A percentile compares a stretch with the other conserved stretches of the same genome.
phyloP scores from a whole-genome alignment of 1,140 invertebrate genomes.

The Nebria ingens region DNA sequence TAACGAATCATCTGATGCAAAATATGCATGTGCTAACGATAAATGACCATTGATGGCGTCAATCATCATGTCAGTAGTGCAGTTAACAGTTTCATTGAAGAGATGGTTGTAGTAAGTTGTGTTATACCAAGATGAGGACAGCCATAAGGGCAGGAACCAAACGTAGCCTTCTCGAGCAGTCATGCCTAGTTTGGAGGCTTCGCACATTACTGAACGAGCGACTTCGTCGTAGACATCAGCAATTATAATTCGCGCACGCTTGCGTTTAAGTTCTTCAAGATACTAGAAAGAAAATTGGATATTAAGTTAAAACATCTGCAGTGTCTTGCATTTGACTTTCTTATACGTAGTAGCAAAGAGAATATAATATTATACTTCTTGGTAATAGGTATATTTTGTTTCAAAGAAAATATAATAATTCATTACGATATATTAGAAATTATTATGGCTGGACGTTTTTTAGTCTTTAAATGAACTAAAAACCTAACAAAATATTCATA shows the following conservation, averaged over 20 bases:
- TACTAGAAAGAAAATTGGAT: conserved; percentile 42
- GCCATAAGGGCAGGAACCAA: conserved; percentile 75
- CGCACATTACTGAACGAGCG: conserved; percentile 62
- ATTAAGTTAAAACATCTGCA: conserved; percentile 15
- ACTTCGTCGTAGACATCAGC: conserved; percentile 61
- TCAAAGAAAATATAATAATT: too few species aligned
- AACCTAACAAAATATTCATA: too few species aligned
- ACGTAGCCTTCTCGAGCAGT: conserved; percentile 58
- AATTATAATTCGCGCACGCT: conserved; percentile 62
- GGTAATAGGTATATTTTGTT: too few species aligned
- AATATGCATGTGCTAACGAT: conserved; percentile 57
- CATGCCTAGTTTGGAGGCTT: conserved; percentile 61
- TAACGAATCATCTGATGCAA: conserved; percentile 43
- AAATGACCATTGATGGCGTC: conserved; percentile 69
- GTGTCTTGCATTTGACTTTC: too few species aligned
- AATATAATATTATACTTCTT: too few species aligned
- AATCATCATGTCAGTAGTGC: conserved; percentile 51
- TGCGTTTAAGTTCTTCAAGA: conserved; percentile 54
- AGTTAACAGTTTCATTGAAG: conserved; percentile 42
- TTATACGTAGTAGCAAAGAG: too few species aligned
- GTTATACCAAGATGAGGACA: conserved; percentile 54
- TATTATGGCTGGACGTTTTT: too few species aligned
- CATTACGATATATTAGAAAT: too few species aligned
- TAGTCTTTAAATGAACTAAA: too few species aligned
- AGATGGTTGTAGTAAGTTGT: conserved; percentile 46